Base-by-base conservation (phyloP, 2,888 invertebrate genomes). In the Pycnomerus fuliginosus region DNA sequence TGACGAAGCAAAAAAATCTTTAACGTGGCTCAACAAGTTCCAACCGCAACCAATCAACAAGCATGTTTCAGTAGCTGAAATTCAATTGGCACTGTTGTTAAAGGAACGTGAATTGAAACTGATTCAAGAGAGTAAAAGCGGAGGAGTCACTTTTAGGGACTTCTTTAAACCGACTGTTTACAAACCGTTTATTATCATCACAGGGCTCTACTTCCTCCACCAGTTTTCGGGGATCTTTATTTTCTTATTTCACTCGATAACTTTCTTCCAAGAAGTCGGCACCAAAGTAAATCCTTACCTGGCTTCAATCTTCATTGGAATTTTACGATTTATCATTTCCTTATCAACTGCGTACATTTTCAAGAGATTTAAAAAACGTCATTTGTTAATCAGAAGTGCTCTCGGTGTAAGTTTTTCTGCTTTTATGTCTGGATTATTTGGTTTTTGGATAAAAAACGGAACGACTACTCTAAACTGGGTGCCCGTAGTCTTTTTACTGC, bases 211-310 rank as follows among this genome's bases (percentile, higher is more conserved):
- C 60, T 62, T 74, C 15, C 76, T 78, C 52, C 79, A 80, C 60
- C 78, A 79, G 50, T 77, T 76, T 48, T 73, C 76, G 15, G 79
- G 79, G 22, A 77, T 80, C 50, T 80, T 79, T 52, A 75, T 78
- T 3, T 78, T 77, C 1, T 67, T 79, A 1, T 79, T 79, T 60
- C 79, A 77, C 56, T 77, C 79, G 0, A 77, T 80, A 24, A 75
- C 74, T n/a, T 78, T 78, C 65, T 76, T 79, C 53, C 64, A 75
- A 61, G 77, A 76, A 60, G 60, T 60, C 49, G 37, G 24, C 12
- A 36, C 74, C 22, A 66, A 64, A 3, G 65, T 80, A 14, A 70
- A 80, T 58, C 73, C 76, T 2, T 79, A 76, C 51, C 48, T 75
- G 2, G 76, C 78, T 3, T 78, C 80, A n/a, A 76, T 80, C 27